Conservation (phyloP, 2,888 invertebrate species). For the Ligdia adustata region DNA sequence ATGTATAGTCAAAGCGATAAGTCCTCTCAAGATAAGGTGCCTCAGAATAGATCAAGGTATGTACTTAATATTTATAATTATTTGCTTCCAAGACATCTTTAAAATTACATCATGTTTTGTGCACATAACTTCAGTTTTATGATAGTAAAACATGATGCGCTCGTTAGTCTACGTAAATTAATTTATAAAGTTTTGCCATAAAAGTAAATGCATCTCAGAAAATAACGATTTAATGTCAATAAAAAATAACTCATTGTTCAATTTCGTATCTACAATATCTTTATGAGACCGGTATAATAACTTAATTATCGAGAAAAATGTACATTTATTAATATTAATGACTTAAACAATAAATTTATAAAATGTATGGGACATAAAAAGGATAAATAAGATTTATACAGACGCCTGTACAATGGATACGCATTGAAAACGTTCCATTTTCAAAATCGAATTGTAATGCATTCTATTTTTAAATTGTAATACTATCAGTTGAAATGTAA, state of each 20-base stretch:
- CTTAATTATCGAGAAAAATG: conserved; percentile 11
- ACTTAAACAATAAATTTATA: conserved; percentile 15
- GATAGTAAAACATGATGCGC: not conserved
- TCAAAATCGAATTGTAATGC: conserved; percentile 16
- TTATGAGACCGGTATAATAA: conserved; percentile 8
- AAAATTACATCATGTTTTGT: not conserved
- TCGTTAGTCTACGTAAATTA: conserved; percentile 9
- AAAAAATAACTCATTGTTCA: conserved; percentile 8
- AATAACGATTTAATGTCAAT: not conserved
- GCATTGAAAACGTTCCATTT: conserved; percentile 15
- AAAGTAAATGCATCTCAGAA: not conserved
- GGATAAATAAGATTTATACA: conserved; percentile 9
- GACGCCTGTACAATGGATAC: no score
- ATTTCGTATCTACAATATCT: not conserved
- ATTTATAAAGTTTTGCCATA: not conserved
- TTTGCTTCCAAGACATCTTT: not conserved
- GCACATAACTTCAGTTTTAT: not conserved
- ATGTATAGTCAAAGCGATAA: no score
- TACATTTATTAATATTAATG: conserved; percentile 14
- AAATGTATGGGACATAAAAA: conserved; percentile 12
- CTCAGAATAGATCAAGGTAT: no score
- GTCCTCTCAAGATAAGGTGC: no score
- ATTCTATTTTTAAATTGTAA: conserved; percentile 17
- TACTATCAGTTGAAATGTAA: conserved; percentile 6
- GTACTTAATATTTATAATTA: no score